These are phyloP conservation scores for Equus przewalskii DNA, from an alignment of 2,113 vertebrate genomes.

Conservation along the genomic window DNA sequence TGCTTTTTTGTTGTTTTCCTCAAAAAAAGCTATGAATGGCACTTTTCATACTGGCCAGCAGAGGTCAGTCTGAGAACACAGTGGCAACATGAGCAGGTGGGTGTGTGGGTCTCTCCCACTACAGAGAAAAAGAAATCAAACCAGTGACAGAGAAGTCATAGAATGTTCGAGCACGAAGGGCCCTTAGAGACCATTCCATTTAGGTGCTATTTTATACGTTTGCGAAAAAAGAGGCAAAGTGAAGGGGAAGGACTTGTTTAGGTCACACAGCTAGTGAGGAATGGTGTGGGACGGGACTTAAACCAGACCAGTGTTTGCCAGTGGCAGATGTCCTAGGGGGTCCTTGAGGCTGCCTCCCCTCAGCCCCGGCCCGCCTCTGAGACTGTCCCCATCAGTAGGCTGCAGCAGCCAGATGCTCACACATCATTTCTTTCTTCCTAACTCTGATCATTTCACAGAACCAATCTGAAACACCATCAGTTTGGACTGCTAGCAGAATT, in stretches of 20 bases:
- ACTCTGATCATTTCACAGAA: constrained; percentile 70
- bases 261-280: constrained; percentile 35
- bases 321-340: constrained; percentile 72
- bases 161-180: constrained; percentile 58
- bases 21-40: background rate
- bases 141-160: constrained; percentile 63
- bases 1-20: background rate
- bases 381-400: constrained; percentile 55
- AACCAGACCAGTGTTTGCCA: constrained; percentile 42
- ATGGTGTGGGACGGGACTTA: background rate
- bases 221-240: background rate
- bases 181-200: constrained; percentile 45
- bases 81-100: constrained; percentile 61
- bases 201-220: constrained; percentile 59
- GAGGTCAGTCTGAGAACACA: constrained; percentile 77
- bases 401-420: constrained; percentile 78
- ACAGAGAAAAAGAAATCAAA: constrained; percentile 76
- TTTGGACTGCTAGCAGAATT: constrained; percentile 81
- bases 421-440: constrained; percentile 76
- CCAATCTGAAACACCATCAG: constrained; percentile 70
- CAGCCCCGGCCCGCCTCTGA: background rate
- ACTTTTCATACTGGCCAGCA: constrained; percentile 71
- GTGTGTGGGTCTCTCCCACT: constrained; percentile 54
- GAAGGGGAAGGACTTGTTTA: constrained; percentile 29
- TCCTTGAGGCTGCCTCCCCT: background rate